Evolutionary conservation across 2,113 vertebrate species (phyloP).

Genomic region (Spea bombifrons): DNA sequence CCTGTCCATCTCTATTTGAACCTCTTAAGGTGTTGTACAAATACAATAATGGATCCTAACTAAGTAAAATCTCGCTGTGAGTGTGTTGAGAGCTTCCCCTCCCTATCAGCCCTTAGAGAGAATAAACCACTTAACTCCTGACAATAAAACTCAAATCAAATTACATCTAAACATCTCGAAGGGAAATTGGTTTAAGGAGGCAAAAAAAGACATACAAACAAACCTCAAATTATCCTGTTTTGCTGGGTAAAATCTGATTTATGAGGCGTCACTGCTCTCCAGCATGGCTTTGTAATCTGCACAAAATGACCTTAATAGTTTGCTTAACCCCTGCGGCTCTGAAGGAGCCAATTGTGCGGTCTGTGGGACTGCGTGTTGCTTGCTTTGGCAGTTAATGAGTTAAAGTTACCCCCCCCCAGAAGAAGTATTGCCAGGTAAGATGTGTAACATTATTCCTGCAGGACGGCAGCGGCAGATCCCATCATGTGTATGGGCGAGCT

Average conservation of each 20-base stretch:
- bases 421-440: not conserved
- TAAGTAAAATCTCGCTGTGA: conserved; percentile 18
- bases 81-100: conserved; percentile 18
- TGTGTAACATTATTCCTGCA: not conserved
- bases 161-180: conserved; percentile 49
- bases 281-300: conserved; percentile 36
- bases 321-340: conserved; percentile 9
- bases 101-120: conserved; percentile 32
- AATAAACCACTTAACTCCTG: conserved; percentile 49
- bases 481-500: not conserved
- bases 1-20: conserved; percentile 5
- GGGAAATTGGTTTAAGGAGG: conserved; percentile 46
- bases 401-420: not conserved
- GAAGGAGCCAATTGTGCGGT: not conserved
- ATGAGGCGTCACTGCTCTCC: conserved; percentile 16
- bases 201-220: conserved; percentile 44
- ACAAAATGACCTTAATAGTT: conserved; percentile 43
- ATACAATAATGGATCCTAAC: conserved; percentile 6
- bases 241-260: conserved; percentile 44
- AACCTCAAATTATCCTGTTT: conserved; percentile 47
- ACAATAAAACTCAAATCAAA: conserved; percentile 49
- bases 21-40: conserved; percentile 11
- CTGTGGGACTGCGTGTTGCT: not conserved
- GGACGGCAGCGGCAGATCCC: not conserved
- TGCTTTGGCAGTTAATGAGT: not conserved